Percentiles rank a stretch among this genome's conserved stretches.
Evolutionary conservation across 30 jellyfish, hydroid and myxozoan species (phyloP).

Genomic region (Nemopilema nomurai): DNA sequence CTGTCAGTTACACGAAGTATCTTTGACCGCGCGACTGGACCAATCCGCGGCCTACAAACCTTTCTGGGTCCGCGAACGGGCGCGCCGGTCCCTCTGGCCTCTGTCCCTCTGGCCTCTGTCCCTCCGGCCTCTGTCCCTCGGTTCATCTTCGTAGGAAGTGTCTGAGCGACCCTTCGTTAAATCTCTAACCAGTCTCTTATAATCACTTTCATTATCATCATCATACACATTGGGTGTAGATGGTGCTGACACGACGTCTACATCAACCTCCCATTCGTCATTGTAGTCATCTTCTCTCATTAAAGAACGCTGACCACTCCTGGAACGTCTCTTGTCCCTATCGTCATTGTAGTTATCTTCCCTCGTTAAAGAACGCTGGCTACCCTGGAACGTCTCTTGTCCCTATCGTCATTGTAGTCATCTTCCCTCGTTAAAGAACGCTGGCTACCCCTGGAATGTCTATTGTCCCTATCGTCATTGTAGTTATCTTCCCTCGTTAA

Average conservation of each 20-base stretch:
- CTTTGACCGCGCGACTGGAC: neutral
- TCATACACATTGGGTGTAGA: neutral
- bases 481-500: too few species aligned
- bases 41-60: slow-evolving; percentile 23
- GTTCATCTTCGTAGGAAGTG: slow-evolving; percentile 10
- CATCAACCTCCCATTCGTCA: slow-evolving; percentile 36
- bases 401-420: neutral
- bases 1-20: neutral
- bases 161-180: slow-evolving; percentile 51
- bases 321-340: neutral
- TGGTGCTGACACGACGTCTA: slow-evolving; percentile 16
- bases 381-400: neutral
- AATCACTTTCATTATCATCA: slow-evolving; percentile 46
- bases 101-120: too few species aligned
- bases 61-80: slow-evolving; percentile 33
- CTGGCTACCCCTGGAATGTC: neutral
- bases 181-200: slow-evolving; percentile 22
- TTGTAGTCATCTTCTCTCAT: neutral
- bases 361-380: neutral
- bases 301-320: neutral
- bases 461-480: too few species aligned
- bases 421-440: slow-evolving; percentile 19
- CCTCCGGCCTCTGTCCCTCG: neutral
- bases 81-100: too few species aligned
- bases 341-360: slow-evolving; percentile 1